phyloP scores from a whole-genome alignment of 2,888 invertebrate genomes.

The Galerucella nymphaeae region DNA sequence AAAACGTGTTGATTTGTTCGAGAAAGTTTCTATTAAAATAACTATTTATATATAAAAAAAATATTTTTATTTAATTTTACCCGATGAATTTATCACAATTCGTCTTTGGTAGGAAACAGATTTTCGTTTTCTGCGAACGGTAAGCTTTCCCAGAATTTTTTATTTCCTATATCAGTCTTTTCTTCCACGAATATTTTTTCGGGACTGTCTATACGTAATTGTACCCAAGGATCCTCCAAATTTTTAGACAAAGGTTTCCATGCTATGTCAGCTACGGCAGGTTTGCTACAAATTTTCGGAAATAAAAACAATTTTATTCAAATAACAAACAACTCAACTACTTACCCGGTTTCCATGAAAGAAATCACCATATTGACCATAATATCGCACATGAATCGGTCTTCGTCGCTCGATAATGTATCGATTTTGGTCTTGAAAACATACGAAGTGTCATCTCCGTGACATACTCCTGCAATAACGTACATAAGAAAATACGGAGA shows the following conservation, averaged over 20 bases:
- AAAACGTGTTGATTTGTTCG: conserved; percentile 40
- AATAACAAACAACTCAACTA: conserved; percentile 6
- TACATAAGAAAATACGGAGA: not conserved
- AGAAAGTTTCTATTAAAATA: conserved; percentile 40
- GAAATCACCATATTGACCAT: conserved; percentile 66
- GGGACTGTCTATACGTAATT: conserved; percentile 42
- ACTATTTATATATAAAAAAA: conserved; percentile 25
- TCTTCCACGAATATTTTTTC: conserved; percentile 57
- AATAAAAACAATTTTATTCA: not conserved
- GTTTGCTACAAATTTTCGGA: conserved; percentile 41
- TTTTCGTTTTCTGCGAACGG: conserved; percentile 72
- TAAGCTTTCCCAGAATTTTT: conserved; percentile 72
- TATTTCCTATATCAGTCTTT: conserved; percentile 67
- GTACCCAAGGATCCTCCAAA: conserved; percentile 37
- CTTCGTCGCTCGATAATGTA: conserved; percentile 62
- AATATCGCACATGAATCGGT: conserved; percentile 67
- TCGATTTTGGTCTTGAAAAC: conserved; percentile 65
- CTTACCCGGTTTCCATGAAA: conserved; percentile 73
- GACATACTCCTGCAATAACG: conserved; percentile 69
- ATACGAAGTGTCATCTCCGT: conserved; percentile 72
- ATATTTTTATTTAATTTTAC: not conserved
- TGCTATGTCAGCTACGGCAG: conserved; percentile 31
- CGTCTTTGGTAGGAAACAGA: conserved; percentile 51
- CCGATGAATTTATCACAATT: conserved; percentile 39
- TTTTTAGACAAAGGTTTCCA: conserved; percentile 48